Percentiles rank a stretch among this genome's conserved stretches.
Evolutionary conservation across 2,113 vertebrate genomes (phyloP).

Genomic region (Leptodactylus fuscus): DNA sequence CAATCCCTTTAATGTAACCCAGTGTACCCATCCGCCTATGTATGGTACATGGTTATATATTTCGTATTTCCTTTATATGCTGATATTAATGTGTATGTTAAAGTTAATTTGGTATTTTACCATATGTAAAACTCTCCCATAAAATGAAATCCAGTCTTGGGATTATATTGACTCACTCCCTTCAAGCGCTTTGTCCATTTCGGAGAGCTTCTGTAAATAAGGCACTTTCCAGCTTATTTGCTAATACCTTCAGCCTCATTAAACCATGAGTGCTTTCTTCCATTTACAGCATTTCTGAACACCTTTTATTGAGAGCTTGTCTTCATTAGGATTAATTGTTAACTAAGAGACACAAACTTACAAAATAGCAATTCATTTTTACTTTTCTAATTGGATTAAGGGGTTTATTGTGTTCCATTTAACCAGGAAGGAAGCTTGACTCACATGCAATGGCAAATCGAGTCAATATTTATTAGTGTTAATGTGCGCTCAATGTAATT

Average conservation of each 20-base stretch:
- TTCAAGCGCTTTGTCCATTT: constrained; percentile 80
- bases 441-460: constrained; percentile 66
- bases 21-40: not conserved
- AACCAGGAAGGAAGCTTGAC: constrained; percentile 63
- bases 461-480: constrained; percentile 74
- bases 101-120: not conserved
- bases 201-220: constrained; percentile 71
- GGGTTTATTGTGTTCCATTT: constrained; percentile 72
- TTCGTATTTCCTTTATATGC: not conserved
- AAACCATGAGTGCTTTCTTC: constrained; percentile 67
- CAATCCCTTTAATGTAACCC: not conserved
- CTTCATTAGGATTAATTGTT: constrained; percentile 77
- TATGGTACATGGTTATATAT: not conserved
- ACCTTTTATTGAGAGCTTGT: constrained; percentile 67
- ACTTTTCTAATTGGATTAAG: constrained; percentile 78
- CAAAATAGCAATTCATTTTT: constrained; percentile 76
- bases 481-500: constrained; percentile 55
- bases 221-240: constrained; percentile 75
- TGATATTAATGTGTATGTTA: not conserved
- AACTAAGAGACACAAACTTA: constrained; percentile 73
- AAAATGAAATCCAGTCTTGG: not conserved
- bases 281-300: constrained; percentile 67
- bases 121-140: not conserved
- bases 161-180: constrained; percentile 40
- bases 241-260: constrained; percentile 74